Evolutionary conservation across 2,797 vertebrate genomes (phyloP).

Genomic region (Nyctibius grandis): DNA sequence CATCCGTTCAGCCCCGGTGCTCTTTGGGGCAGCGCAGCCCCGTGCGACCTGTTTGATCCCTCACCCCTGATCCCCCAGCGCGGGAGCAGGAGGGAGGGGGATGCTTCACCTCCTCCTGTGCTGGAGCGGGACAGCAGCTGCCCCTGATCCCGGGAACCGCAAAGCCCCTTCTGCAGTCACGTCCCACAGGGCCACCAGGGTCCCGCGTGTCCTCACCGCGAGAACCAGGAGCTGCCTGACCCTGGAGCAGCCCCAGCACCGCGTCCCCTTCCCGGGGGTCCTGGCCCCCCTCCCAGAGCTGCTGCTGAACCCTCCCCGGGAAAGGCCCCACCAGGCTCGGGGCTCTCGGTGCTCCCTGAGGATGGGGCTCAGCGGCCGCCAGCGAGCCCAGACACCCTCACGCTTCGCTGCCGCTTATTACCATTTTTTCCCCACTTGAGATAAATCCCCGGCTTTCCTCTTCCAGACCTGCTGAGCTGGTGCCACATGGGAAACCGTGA

Average conservation of each 20-base stretch:
- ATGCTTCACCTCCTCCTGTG: fast-evolving
- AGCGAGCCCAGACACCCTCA: fast-evolving
- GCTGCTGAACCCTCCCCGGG: not conserved
- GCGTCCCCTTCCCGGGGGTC: not conserved
- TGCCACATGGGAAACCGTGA: not conserved
- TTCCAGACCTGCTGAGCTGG: not conserved
- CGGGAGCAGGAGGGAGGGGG: not conserved
- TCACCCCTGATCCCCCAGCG: not conserved
- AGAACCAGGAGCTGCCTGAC: not conserved
- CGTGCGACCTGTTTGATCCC: fast-evolving
- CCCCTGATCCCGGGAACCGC: not conserved
- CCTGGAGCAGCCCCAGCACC: no score
- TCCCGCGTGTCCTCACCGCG: fast-evolving
- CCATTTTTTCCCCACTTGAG: not conserved
- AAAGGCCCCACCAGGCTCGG: not conserved
- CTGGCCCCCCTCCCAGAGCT: not conserved
- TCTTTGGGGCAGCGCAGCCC: not conserved
- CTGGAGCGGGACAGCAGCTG: fast-evolving
- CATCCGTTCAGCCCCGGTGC: no score
- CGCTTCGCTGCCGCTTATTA: not conserved
- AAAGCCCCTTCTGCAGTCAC: not conserved
- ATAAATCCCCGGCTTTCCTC: not conserved
- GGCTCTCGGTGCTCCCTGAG: fast-evolving
- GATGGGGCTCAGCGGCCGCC: fast-evolving
- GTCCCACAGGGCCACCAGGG: fast-evolving